These are phyloP conservation scores for Lota lota DNA, from an alignment of 2,113 vertebrate genomes.

Conservation along the genomic window DNA sequence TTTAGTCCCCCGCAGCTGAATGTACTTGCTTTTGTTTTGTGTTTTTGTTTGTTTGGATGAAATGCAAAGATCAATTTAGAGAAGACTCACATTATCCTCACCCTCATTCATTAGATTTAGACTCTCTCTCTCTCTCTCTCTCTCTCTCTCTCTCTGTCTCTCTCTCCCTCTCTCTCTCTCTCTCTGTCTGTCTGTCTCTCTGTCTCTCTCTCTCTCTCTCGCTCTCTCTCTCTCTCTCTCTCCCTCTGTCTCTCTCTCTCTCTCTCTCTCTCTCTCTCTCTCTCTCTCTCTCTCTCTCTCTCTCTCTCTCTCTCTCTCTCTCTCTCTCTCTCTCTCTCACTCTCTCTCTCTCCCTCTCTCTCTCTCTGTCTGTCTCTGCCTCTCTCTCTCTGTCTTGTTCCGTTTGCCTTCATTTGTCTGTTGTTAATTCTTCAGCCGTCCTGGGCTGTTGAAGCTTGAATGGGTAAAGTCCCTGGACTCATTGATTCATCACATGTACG, in stretches of 20 bases:
- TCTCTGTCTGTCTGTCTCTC: background rate
- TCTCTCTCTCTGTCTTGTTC: background rate
- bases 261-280: slow-evolving; percentile 2
- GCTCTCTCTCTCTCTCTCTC: too few species aligned
- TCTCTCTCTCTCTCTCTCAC: background rate
- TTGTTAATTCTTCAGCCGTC: slow-evolving; percentile 57
- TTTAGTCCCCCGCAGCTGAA: too few species aligned
- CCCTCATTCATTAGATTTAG: too few species aligned
- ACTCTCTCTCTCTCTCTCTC: too few species aligned
- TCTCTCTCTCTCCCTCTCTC: background rate
- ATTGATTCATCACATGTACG: slow-evolving; percentile 59
- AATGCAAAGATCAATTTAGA: too few species aligned
- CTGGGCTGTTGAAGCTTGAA: slow-evolving; percentile 48
- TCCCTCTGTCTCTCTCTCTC: slow-evolving; percentile 21
- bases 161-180: background rate
- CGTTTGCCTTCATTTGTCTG: background rate
- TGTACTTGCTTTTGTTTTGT: too few species aligned
- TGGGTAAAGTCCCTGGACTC: slow-evolving; percentile 51
- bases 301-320: background rate
- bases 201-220: background rate
- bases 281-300: slow-evolving; percentile 4
- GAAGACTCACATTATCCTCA: too few species aligned
- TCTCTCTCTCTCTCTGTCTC: too few species aligned
- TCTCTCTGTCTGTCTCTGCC: background rate
- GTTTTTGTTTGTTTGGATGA: too few species aligned